Evolutionary conservation across 2,888 invertebrate species (phyloP).

Genomic region (Drosophila heteroneura): DNA sequence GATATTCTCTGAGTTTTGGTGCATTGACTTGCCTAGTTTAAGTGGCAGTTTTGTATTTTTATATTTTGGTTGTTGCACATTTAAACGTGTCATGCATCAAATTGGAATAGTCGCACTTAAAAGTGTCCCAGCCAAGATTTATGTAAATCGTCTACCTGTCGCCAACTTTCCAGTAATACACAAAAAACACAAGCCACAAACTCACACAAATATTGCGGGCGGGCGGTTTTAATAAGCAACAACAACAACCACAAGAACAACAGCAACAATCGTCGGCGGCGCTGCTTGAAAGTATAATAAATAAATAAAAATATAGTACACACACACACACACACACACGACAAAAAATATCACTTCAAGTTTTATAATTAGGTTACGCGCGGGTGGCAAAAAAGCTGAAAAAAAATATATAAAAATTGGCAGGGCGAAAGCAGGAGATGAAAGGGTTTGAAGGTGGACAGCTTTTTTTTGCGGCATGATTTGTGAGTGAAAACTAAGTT

Average conservation of each 20-base stretch:
- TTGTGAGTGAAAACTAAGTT: conserved; percentile 36
- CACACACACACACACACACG: neutral
- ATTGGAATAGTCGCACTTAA: conserved; percentile 2
- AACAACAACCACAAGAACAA: conserved; percentile 27
- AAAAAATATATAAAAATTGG: neutral
- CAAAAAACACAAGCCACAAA: conserved; percentile 19
- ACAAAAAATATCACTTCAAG: conserved; percentile 53
- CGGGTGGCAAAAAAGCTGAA: conserved; percentile 65
- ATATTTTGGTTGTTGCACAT: neutral
- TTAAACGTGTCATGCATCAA: conserved; percentile 23
- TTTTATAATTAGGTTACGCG: conserved; percentile 78
- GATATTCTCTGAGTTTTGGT: neutral
- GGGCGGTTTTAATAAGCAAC: conserved; percentile 46
- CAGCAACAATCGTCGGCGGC: conserved; percentile 28
- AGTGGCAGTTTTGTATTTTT: neutral
- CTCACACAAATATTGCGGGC: conserved; percentile 29
- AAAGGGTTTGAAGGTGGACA: neutral
- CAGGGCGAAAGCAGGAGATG: neutral
- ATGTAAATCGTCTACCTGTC: conserved; percentile 41
- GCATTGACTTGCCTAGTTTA: neutral
- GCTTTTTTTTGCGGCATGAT: conserved; percentile 16
- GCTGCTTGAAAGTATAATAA: conserved; percentile 35
- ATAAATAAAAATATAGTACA: conserved; percentile 8
- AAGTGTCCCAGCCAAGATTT: neutral
- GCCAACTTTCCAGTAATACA: conserved; percentile 41